Base-by-base conservation (phyloP, 2,888 invertebrate genomes). In the Phaedon cochleariae region DNA sequence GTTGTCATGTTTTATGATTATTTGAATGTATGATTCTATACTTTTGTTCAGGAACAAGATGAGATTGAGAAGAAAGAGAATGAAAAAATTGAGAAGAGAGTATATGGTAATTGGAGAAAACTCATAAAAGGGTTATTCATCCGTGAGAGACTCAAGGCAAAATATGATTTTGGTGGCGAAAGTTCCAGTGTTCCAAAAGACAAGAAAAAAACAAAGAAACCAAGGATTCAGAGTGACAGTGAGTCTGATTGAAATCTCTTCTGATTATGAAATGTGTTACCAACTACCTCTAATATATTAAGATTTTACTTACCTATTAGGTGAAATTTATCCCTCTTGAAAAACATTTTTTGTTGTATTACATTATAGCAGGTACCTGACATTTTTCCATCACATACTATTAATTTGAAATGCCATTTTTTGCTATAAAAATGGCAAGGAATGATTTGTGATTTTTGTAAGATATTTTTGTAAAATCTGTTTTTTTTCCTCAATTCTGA, bases 41-140 rank as follows among this genome's bases (percentile, higher is more conserved):
- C 49, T 15, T 1, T 59, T 63, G 79, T 81, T 26, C 74, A 92
- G 87, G 95, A 95, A 70, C 93, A 93, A 86, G 89, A 91, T 73
- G 92, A 92, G 74, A 87, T 89, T 59, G 89, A 87, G 67, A 89
- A 87, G 64, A 88, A 87, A 69, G 91, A 90, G 64, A 85, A 84
- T 59, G 93, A 95, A 83, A 96, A 95, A 83, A 85, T 89, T 51
- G 92, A 94, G 73, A 89, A 92, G 67, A 86, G 95, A 65, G 92
- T 96, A 1, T 93, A 92, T 74, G 94, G 90, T 0, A 96, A 97
- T 82, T 98, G 98, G 98, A 92, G 87, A 75, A 90, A 89, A 62
- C 85, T 98, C 0, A 93, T 96, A 65, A 91, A 89, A 77, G 96
- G 95, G 0, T 83, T 97, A 17, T 79, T 93, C 0, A 94, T 96